A percentile compares a stretch with the other conserved stretches of the same genome.
Conservation (phyloP, 2,888 invertebrate species). For the Dryobotodes eremita region DNA sequence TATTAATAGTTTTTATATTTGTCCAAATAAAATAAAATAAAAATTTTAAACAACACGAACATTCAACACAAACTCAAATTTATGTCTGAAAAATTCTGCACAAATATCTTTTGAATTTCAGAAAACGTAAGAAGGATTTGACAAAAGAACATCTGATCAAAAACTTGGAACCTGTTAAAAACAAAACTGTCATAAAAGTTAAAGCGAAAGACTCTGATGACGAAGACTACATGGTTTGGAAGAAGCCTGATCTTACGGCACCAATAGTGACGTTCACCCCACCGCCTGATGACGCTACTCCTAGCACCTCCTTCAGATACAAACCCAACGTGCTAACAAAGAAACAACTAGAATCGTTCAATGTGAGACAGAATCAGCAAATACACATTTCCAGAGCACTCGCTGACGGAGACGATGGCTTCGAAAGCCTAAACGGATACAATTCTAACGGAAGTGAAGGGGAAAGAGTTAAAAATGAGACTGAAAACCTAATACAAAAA, state of each 20-base stretch:
- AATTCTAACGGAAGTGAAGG: slow-evolving; percentile 93
- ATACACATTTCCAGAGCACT: slow-evolving; percentile 77
- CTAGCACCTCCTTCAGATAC: slow-evolving; percentile 79
- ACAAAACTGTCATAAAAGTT: slow-evolving; percentile 78
- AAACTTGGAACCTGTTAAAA: slow-evolving; percentile 78
- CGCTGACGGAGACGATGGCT: slow-evolving; percentile 94
- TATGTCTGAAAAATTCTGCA: not conserved
- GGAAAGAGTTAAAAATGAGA: slow-evolving; percentile 74
- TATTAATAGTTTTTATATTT: not conserved
- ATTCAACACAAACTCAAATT: not conserved
- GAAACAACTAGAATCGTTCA: slow-evolving; percentile 87
- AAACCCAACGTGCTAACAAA: slow-evolving; percentile 85
- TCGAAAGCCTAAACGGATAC: slow-evolving; percentile 96
- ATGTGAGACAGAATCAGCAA: slow-evolving; percentile 80
- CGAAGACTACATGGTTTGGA: slow-evolving; percentile 89
- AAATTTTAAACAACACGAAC: slow-evolving; percentile 7
- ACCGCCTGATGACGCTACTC: slow-evolving; percentile 81
- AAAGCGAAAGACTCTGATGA: slow-evolving; percentile 88
- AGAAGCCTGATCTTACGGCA: slow-evolving; percentile 82
- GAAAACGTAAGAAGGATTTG: slow-evolving; percentile 86
- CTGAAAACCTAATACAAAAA: slow-evolving; percentile 65
- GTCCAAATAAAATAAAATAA: not conserved
- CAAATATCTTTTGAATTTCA: slow-evolving; percentile 70
- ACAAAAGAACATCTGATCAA: slow-evolving; percentile 82
- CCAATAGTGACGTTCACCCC: slow-evolving; percentile 88